Evolutionary conservation across 2,888 invertebrate genomes (phyloP).

Genomic region (Oscheius sp.): DNA sequence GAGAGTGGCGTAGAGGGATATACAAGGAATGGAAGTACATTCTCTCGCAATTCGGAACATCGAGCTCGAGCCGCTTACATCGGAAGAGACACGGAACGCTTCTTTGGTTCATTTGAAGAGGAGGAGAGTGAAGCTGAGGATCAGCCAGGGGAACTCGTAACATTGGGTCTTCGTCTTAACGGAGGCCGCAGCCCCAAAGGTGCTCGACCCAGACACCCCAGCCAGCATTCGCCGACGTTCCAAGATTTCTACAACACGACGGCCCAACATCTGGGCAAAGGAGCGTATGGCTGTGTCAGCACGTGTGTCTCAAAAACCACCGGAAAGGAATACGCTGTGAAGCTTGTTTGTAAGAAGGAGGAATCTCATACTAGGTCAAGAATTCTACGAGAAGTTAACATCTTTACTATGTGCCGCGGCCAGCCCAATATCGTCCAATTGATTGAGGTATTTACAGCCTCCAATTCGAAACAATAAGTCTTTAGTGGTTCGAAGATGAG

Average conservation of each 20-base stretch:
- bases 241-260: slow-evolving; percentile 86
- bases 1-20: slow-evolving; percentile 4
- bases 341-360: slow-evolving; percentile 61
- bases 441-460: slow-evolving; percentile 77
- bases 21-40: slow-evolving; percentile 3
- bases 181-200: slow-evolving; percentile 69
- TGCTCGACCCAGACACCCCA: slow-evolving; percentile 77
- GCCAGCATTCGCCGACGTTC: slow-evolving; percentile 24
- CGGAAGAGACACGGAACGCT: slow-evolving; percentile 48
- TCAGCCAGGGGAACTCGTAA: slow-evolving; percentile 37
- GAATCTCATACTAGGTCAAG: slow-evolving; percentile 91
- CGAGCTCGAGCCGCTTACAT: slow-evolving; percentile 25
- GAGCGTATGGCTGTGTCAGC: slow-evolving; percentile 79
- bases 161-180: slow-evolving; percentile 33
- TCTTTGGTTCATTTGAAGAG: slow-evolving; percentile 33
- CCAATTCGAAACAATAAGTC: too few relatives aligned
- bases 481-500: slow-evolving; percentile 70
- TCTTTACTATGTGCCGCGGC: slow-evolving; percentile 96
- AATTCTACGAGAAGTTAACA: slow-evolving; percentile 97
- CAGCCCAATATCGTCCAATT: slow-evolving; percentile 97
- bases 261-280: slow-evolving; percentile 93
- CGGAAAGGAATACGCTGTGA: slow-evolving; percentile 93
- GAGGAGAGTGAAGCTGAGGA: slow-evolving; percentile 36
- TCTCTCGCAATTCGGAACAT: slow-evolving; percentile 12
- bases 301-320: slow-evolving; percentile 76